These are phyloP conservation scores for Acromyrmex heyeri DNA, from an alignment of 1,140 invertebrate genomes.

Conservation along the genomic window DNA sequence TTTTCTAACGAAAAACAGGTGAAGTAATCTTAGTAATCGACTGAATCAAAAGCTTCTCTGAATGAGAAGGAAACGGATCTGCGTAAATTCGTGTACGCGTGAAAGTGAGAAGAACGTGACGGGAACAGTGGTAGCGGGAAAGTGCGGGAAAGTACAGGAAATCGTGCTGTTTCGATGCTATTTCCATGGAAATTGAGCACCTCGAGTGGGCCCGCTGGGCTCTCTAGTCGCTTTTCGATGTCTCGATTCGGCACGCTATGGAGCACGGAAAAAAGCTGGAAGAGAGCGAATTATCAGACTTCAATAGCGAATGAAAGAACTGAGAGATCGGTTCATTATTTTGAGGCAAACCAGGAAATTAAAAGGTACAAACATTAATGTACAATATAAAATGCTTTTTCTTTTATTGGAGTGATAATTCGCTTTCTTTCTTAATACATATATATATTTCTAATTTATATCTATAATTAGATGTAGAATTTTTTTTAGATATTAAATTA, in stretches of 20 bases:
- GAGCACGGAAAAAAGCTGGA: constrained; percentile 29
- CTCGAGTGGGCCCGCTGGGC: constrained; percentile 48
- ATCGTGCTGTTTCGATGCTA: constrained; percentile 61
- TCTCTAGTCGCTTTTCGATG: constrained; percentile 64
- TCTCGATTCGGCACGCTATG: constrained; percentile 52
- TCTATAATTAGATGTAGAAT: background rate
- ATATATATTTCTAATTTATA: background rate
- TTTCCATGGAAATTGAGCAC: constrained; percentile 74
- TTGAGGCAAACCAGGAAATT: constrained; percentile 4
- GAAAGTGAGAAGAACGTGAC: constrained; percentile 32
- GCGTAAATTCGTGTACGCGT: constrained; percentile 52
- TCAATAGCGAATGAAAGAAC: background rate
- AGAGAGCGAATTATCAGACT: constrained; percentile 28
- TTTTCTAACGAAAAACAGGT: constrained; percentile 58
- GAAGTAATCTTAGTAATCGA: constrained; percentile 62
- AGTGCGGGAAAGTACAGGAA: constrained; percentile 12
- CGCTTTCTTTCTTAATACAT: too few species aligned
- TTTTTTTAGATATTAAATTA: background rate
- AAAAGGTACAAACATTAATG: background rate
- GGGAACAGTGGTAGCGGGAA: constrained; percentile 6
- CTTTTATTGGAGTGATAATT: too few species aligned
- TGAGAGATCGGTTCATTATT: background rate
- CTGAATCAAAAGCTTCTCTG: constrained; percentile 69
- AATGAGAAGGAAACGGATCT: constrained; percentile 41
- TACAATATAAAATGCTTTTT: background rate